Evolutionary conservation across 2,113 vertebrate species (phyloP), one percentile per base, ranked within the genome.

Genomic region (Blennius ocellaris): DNA sequence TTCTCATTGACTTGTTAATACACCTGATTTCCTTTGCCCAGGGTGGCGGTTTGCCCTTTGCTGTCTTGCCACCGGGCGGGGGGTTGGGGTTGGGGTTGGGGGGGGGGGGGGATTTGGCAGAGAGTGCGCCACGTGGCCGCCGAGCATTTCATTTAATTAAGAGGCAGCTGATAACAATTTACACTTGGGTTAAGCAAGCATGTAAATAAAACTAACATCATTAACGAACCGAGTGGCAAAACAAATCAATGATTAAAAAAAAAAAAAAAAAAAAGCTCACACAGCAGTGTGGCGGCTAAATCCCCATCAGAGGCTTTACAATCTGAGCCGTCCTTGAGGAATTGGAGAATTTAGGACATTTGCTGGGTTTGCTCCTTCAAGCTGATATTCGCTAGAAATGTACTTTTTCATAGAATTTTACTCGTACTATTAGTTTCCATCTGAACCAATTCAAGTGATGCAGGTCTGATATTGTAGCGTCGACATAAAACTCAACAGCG

Each of bases 1-100:
- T 87, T 88, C 87, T 89, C 87, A 92, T 76, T 87, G 85, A 90
- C 88, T 90, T 89, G 84, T 89, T 90, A 90, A 92, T 91, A 84
- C 81, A 93, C 83, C 88, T 87, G 85, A 80, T 84, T 83, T 66
- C 73, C 84, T 81, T 81, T 59, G 74, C 78, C 60, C 37, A 49
- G 43, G 82, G 73, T 84, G 67, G 76, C 50, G 62, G 67, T 70
- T 80, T 89, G 84, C 78, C 80, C 85, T 88, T 85, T 85, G 65
- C 86, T 75, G 82, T 85, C 84, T 30, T 30, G 21, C 21, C 21
- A 30, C 21, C 21, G 21, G 21, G 21, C 2, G 21, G 21, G 21
- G 21, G 30, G 10, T n/a, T n/a, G n/a, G n/a, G n/a, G n/a, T n/a
- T n/a, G n/a, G n/a, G n/a, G n/a, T n/a, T n/a, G n/a, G n/a, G n/a